Evolutionary conservation across 2,888 invertebrate genomes (phyloP), one percentile per base, ranked within the genome.

Genomic region (Reticulitermes lucifugus): DNA sequence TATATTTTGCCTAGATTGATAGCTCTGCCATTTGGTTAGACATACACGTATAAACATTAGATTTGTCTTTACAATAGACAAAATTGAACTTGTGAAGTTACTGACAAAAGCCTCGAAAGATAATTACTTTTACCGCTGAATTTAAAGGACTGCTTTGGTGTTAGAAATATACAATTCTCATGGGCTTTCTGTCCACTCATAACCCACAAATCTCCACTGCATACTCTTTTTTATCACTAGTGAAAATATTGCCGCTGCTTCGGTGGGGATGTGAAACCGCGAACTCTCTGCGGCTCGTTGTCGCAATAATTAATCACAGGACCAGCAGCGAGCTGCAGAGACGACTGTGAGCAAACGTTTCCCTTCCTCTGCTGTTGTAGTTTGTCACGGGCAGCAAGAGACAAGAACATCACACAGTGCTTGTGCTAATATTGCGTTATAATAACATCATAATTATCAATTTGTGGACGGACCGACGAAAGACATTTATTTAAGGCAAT

Each of bases 221-320:
- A 65, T 7, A 65, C 25, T n/a, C 0, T 65, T n/a, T 14, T 65
- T 65, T 12, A 65, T 65, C 65, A 2, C n/a, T 25, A n/a, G 9
- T 65, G 65, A 6, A 25, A 65, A 25, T 25, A 9, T 65, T 65
- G 9, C 65, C 14, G 2, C 9, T n/a, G 25, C n/a, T n/a, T 65
- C 65, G 2, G 55, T 18, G 55, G 4, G 55, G 14, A 2, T 55
- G 55, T 55, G 55, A 51, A 79, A 79, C 51, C 9, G 10, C n/a
- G 25, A 25, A 9, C n/a, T n/a, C 29, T 10, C 51, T 46, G 10
- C 59, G 10, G 6, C 60, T 79, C 59, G 22, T 59, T 10, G 59
- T 59, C 59, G 60, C 21, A 79, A 79, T 79, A 79, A 55, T 79
- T 55, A 79, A 79, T 79, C 51, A 79, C 29, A 25, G 55, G 18